These are phyloP conservation scores for Calonectris borealis DNA, from an alignment of 2,113 vertebrate genomes.

Conservation along the genomic window DNA sequence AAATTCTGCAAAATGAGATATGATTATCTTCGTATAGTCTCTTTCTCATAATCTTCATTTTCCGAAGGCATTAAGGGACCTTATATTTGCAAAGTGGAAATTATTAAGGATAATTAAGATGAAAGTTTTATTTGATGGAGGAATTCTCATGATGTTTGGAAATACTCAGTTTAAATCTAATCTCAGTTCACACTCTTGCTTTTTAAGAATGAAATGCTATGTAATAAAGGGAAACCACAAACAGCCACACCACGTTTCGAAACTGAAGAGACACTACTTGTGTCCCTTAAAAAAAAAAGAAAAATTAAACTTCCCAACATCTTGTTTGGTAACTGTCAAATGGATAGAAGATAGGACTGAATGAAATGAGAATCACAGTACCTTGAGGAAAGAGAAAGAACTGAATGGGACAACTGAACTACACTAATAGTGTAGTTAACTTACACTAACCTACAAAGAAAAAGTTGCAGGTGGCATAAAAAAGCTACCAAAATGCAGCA, in stretches of 20 bases:
- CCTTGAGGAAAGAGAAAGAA: not conserved
- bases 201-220: not conserved
- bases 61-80: constrained; percentile 49
- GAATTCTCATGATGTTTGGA: constrained; percentile 51
- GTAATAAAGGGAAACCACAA: constrained; percentile 9
- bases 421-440: too few relatives aligned
- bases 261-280: not conserved
- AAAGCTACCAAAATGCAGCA: not conserved
- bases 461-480: not conserved
- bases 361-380: not conserved
- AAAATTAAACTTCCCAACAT: not conserved
- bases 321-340: not conserved
- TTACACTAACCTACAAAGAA: not conserved
- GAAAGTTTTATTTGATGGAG: constrained; percentile 40
- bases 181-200: not conserved
- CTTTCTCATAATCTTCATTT: constrained; percentile 47
- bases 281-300: not conserved
- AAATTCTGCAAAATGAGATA: constrained; percentile 54
- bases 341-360: not conserved
- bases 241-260: not conserved
- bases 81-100: constrained; percentile 60
- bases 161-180: constrained; percentile 50
- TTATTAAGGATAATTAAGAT: constrained; percentile 61
- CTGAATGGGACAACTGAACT: not conserved
- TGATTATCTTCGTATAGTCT: constrained; percentile 19